These are phyloP conservation scores for Nasua narica DNA, from an alignment of 2,797 vertebrate species.

Conservation along the genomic window DNA sequence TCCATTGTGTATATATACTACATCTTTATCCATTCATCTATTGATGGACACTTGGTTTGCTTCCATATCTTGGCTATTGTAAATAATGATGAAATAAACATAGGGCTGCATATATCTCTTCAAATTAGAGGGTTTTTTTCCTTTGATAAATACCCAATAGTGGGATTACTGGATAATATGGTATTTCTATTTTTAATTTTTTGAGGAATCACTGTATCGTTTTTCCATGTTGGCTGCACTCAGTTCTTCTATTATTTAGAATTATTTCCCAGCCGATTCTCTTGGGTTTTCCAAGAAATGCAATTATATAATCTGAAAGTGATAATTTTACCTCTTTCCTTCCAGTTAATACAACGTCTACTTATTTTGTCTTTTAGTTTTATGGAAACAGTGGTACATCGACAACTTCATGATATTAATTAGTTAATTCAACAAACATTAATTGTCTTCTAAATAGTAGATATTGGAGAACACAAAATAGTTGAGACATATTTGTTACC, in stretches of 20 bases:
- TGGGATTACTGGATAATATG: background rate
- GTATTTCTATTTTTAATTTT: background rate
- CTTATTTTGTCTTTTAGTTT: conserved; percentile 21
- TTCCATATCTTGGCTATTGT: background rate
- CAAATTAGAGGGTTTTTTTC: background rate
- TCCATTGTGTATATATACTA: background rate
- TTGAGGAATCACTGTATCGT: background rate
- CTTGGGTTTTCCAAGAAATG: background rate
- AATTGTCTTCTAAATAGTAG: conserved; percentile 9
- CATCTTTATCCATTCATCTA: background rate
- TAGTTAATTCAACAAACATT: conserved; percentile 10
- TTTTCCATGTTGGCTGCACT: background rate
- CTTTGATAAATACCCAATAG: background rate
- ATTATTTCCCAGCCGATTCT: background rate
- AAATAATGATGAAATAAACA: background rate
- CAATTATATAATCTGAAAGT: background rate
- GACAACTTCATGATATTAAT: background rate
- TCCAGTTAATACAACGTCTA: background rate
- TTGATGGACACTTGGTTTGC: background rate
- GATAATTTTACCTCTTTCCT: background rate
- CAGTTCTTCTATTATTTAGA: conserved; percentile 2
- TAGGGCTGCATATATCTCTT: background rate
- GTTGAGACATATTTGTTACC: background rate
- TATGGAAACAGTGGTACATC: background rate
- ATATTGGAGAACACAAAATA: background rate